Conservation (phyloP, 2,888 invertebrate species). For the Gryllus longicercus region DNA sequence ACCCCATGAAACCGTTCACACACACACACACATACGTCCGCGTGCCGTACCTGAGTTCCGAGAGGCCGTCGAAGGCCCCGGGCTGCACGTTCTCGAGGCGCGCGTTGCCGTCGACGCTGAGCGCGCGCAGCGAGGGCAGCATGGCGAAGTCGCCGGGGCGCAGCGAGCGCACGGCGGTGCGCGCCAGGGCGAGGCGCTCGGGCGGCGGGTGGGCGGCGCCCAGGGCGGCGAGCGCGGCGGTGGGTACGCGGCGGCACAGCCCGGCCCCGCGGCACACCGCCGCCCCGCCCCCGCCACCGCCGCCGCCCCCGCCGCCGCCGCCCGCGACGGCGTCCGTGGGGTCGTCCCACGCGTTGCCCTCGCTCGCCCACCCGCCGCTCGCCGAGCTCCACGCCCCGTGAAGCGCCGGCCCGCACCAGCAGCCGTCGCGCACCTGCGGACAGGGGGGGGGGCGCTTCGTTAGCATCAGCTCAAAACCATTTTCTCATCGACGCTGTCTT, state of each 20-base stretch:
- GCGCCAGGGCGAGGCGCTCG: background rate
- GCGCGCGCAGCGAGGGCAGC: background rate
- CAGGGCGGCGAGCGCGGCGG: background rate
- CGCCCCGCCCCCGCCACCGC: background rate
- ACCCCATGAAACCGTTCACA: too few relatives aligned
- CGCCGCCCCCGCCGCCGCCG: background rate
- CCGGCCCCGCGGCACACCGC: background rate
- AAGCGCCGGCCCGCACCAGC: background rate
- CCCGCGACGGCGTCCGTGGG: background rate
- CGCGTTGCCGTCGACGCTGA: background rate
- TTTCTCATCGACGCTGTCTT: too few relatives aligned
- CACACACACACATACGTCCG: too few relatives aligned
- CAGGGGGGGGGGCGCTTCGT: background rate
- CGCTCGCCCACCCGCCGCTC: too few relatives aligned
- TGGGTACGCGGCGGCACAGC: background rate
- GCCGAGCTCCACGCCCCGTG: background rate
- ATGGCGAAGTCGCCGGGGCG: background rate
- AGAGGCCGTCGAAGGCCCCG: background rate
- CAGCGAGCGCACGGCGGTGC: background rate
- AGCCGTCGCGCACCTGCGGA: background rate
- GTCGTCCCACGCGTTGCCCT: background rate
- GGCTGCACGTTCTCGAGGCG: background rate
- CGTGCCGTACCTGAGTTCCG: background rate
- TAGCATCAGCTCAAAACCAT: too few relatives aligned
- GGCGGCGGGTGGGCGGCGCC: background rate